Base-by-base conservation (phyloP, 2,888 invertebrate species). In the Zygothrica quintamaculata region DNA sequence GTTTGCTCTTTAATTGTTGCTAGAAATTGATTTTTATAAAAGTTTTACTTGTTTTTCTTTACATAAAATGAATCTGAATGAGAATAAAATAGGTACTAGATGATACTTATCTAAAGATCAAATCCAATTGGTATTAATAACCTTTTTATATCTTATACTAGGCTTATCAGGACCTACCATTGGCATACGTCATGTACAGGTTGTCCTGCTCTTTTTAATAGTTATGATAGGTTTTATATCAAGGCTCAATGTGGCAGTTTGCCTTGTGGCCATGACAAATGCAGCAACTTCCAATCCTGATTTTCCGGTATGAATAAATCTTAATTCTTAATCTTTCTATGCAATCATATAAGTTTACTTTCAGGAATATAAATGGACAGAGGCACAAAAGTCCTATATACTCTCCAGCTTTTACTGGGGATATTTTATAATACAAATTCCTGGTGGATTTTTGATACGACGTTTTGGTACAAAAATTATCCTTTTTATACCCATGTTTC, bases 381-480 rank as follows among this genome's bases (percentile, higher is more conserved):
- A 92, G 64, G 84, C 89, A 12, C 92, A 93, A 33, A 92, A 92
- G 59, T 90, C 92, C 0, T 88, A 93, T 50, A 92, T 95, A 7
- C 89, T 95, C 3, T 95, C 95, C 0, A 94, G 95, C 0, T 95
- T 95, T 90, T 95, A 94, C 89, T 94, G 95, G 94, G 95, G 95
- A 1, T 95, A 96, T 86, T 92, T 95, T 0, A 71, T 94, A 3
- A 92, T 92, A 69, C 91, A 92, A 70, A 88, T 94, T 3, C 93
- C 93, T 0, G 93, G 93, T 0, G 95, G 95, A 0, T 93, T 93
- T 74, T 88, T 97, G 43, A 78, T 84, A 48, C 94, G 94, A 65
- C 91, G 91, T 6, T 93, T 94, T 84, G 96, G 96, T 0, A 94
- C 94, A 0, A 94, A 94, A 56, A 92, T 92, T 37, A 90, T 96